Base-by-base conservation (phyloP, 92 coral and sea anemone species). In the Heliopora coerulea region DNA sequence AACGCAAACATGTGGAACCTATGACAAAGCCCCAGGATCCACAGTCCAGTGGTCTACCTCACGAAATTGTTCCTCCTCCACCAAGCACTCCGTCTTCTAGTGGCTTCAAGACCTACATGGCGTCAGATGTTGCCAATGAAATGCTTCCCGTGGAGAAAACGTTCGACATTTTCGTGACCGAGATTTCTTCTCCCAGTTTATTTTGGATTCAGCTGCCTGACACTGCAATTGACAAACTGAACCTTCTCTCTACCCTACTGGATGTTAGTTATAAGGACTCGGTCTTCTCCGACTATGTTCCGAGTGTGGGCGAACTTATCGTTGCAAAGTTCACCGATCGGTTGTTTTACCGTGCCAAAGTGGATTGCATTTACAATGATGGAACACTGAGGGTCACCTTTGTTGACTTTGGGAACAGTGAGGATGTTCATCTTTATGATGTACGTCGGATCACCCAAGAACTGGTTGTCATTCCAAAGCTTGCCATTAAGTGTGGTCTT, bases 401-500 rank as follows among this genome's bases (percentile, higher is more conserved):
- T 62, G 81, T 93, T 44, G 98, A 93, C 81, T 90, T 87, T 78
- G 98, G 98, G 19, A 93, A 87, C 82, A 85, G 86, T 72, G 98
- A 88, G 37, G 95, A 90, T 41, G 83, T 93, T 20, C 78, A 82
- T 27, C 49, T 85, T 4, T 65, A 83, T n/a, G 87, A 78, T 46
- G 68, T 90, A 19, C 81, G 96, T 26, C 78, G 84, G 40, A 88
- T 93, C 27, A 87, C 80, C 11, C 89, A 79, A 23, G 88, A 65
- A 10, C 74, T 93, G 20, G 88, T 60, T 0, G 30, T 23, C 49
- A 32, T 90, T 54, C 96, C 96, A 2, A 81, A 78, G 23, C 98
- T 87, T 82, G 98, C 95, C 23, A 59, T 88, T 32, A 90, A 82
- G 60, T 85, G 89, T 52, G 60, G 90, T 19, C 82, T 93, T 18